These are phyloP conservation scores for Leguminivora glycinivorella DNA, from an alignment of 1,140 invertebrate species.

Conservation along the genomic window DNA sequence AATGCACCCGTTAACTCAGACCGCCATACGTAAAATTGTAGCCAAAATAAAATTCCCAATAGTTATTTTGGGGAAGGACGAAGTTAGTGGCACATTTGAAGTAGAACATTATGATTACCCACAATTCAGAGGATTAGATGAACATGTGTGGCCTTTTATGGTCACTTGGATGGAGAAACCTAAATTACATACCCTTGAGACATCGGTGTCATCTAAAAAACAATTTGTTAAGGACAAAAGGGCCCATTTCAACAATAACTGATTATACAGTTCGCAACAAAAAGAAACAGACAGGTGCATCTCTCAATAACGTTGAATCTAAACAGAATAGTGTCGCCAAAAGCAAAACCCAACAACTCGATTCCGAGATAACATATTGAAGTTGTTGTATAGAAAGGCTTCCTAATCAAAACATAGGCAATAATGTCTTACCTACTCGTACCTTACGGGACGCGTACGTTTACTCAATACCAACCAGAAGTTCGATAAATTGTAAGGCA, in stretches of 20 bases:
- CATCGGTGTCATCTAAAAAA: not conserved
- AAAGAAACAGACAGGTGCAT: not conserved
- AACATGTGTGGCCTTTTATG: slow-evolving; percentile 68
- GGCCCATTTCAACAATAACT: no score
- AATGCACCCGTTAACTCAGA: slow-evolving; percentile 38
- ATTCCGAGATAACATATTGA: slow-evolving; percentile 59
- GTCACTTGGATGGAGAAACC: slow-evolving; percentile 45
- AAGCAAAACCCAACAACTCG: slow-evolving; percentile 45
- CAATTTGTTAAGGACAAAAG: not conserved
- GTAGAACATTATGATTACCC: slow-evolving; percentile 44
- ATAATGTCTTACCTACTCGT: not conserved
- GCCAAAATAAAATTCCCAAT: slow-evolving; percentile 55
- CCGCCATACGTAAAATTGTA: slow-evolving; percentile 56
- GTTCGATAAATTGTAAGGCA: not conserved
- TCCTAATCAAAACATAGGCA: slow-evolving; percentile 32
- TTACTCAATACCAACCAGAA: not conserved
- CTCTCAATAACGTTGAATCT: not conserved
- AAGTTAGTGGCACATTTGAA: slow-evolving; percentile 49
- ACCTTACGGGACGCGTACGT: not conserved
- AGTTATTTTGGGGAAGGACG: slow-evolving; percentile 57
- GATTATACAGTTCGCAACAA: not conserved
- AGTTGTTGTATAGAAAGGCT: slow-evolving; percentile 52
- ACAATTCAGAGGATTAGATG: slow-evolving; percentile 57
- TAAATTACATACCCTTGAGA: not conserved
- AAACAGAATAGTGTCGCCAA: slow-evolving; percentile 21